Percentiles rank a stretch among this genome's conserved stretches.
These are phyloP conservation scores for Drosophila malerkotliana DNA, from an alignment of 1,140 invertebrate species.

Conservation along the genomic window DNA sequence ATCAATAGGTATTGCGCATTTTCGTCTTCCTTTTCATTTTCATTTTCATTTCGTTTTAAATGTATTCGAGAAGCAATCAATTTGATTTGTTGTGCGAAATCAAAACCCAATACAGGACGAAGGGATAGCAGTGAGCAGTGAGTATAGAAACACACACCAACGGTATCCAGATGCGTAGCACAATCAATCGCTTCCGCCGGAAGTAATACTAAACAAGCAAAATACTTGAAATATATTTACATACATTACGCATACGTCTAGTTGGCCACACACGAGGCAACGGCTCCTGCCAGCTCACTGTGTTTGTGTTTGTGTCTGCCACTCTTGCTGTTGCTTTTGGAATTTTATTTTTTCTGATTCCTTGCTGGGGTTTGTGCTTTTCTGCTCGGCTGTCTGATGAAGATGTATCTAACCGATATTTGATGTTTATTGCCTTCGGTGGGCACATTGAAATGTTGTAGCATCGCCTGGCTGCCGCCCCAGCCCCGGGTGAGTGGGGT, in stretches of 20 bases:
- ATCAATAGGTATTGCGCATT: conserved; percentile 75
- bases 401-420: conserved; percentile 82
- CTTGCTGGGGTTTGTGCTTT: conserved; percentile 20
- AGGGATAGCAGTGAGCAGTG: conserved; percentile 2
- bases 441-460: conserved; percentile 67
- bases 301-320: conserved; percentile 37
- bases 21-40: conserved; percentile 30
- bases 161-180: conserved; percentile 49
- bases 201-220: conserved; percentile 79
- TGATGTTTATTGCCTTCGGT: conserved; percentile 76
- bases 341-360: not conserved
- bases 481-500: conserved; percentile 9
- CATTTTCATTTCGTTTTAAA: conserved; percentile 64
- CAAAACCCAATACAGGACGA: conserved; percentile 52
- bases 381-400: conserved; percentile 61
- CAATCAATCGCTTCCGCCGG: conserved; percentile 80
- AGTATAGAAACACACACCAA: conserved; percentile 24
- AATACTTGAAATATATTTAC: conserved; percentile 81
- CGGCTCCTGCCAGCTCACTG: conserved; percentile 1
- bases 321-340: conserved; percentile 16
- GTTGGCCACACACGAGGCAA: conserved; percentile 42
- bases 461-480: not conserved
- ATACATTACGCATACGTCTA: conserved; percentile 80
- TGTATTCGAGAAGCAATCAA: conserved; percentile 74
- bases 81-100: conserved; percentile 77